Base-by-base conservation (phyloP, 2,113 vertebrate genomes). In the Pelodiscus sinensis region DNA sequence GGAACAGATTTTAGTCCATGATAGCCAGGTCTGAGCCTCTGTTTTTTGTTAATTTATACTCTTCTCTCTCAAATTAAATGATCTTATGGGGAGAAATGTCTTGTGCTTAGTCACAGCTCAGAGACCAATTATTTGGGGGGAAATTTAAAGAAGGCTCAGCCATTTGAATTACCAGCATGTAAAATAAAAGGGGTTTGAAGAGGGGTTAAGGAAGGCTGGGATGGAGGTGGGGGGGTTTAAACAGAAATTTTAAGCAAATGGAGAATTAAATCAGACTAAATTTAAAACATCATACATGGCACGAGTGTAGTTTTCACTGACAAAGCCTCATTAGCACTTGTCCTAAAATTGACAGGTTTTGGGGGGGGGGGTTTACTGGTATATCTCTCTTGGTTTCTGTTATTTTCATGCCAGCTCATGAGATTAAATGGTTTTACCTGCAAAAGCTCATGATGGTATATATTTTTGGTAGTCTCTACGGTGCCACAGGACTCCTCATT, bases 1-100 rank as follows among this genome's bases (percentile, higher is more conserved):
- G 75, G 96, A 82, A 35, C 82, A 94, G 44, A 56, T 82, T 81
- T 87, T 92, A 87, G 93, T 87, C 88, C 90, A 87, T 77, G 71
- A 79, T 15, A 91, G 80, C 22, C 86, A 91, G 79, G 38, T 55
- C 81, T 65, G 54, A 89, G 12, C 31, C 2, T 44, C 75, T 38
- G 4, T 89, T 79, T 92, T 92, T 56, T 25, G 25, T n/a, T 5
- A 87, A 89, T 93, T 81, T 3, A 81, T 81, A 15, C 6, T 56
- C 51, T 60, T 83, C 25, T 21, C 14, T 58, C 16, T 3, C 4
- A 31, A 55, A 82, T 52, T 60, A 85, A 38, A 62, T 58, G 35
- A 50, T 38, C 73, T 50, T 77, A 50, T 14, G 73, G 44, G 73
- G 73, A 38, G 3, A 13, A 0, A 8, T 1, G 71, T 31, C 35